Base-by-base conservation (phyloP, 2,113 vertebrate species). In the Todiramphus saurophagus region DNA sequence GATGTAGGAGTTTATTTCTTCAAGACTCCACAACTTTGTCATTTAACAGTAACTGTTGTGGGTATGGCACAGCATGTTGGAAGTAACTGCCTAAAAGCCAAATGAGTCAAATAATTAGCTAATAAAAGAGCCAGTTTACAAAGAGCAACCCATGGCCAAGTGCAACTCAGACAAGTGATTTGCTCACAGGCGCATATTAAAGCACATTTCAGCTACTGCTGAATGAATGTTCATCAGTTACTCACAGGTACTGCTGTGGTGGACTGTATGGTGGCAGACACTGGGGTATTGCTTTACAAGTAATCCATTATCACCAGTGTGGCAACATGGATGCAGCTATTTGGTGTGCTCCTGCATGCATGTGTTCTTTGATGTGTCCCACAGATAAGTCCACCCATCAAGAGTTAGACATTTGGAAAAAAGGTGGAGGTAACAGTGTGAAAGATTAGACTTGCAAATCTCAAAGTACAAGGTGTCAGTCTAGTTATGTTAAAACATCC, bases 401-500 rank as follows among this genome's bases (percentile, higher is more conserved):
- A 8, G 18, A 95, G 67, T 76, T 39, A 95, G 94, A 87, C 58
- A 67, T 41, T 88, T 80, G 48, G 78, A 73, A 85, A 96, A 88
- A 92, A 90, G 66, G 87, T 68, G 31, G 44, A n/a, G 21, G 44
- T 23, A 48, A 50, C 44, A 50, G 15, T 48, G 67, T 35, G 96
- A 88, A 97, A 96, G 56, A 97, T 96, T 96, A 98, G 95, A 97
- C 83, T 98, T 97, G 87, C 92, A 98, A 93, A 97, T 97, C 91
- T 98, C 82, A 69, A 87, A 97, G 86, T 97, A 95, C 58, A 93
- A 97, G 80, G 86, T 97, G 97, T 97, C 97, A 97, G 93, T 91
- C 92, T 96, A 95, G 93, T 96, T 76, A 93, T 96, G 87, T 94
- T 98, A 97, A 97, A 97, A 97, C 89, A 97, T 95, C 93, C 51